phyloP scores from a whole-genome alignment of 2,888 invertebrate genomes.

The Stictocephala bisonia region DNA sequence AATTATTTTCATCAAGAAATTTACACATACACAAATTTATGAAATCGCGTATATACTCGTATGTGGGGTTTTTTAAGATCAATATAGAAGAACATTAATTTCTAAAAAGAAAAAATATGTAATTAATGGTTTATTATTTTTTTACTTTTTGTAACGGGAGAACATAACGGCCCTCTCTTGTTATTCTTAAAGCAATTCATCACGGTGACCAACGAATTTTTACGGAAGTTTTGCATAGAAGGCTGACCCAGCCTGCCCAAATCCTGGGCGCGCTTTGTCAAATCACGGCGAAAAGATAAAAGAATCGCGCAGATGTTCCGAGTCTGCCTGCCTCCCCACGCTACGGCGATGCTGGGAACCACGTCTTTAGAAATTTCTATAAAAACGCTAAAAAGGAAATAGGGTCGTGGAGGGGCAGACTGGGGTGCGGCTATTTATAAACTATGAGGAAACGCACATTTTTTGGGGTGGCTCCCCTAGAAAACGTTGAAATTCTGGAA shows the following conservation, averaged over 20 bases:
- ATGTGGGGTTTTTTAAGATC: too few species aligned
- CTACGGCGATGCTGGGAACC: constrained; percentile 38
- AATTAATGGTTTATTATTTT: too few species aligned
- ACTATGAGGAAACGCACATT: constrained; percentile 48
- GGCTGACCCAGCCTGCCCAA: constrained; percentile 32
- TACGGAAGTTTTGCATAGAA: constrained; percentile 32
- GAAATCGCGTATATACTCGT: too few species aligned
- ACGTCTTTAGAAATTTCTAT: constrained; percentile 49
- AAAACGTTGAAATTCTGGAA: constrained; percentile 43
- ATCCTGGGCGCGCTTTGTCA: constrained; percentile 37
- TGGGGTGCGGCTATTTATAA: constrained; percentile 48
- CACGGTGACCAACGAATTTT: constrained; percentile 31
- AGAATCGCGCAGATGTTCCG: constrained; percentile 46
- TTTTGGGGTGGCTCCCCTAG: constrained; percentile 42
- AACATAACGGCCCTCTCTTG: too few species aligned
- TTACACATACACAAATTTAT: too few species aligned
- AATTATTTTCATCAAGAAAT: too few species aligned
- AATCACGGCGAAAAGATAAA: constrained; percentile 45
- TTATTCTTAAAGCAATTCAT: too few species aligned
- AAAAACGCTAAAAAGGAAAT: constrained; percentile 51
- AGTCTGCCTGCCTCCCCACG: constrained; percentile 18
- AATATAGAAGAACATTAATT: too few species aligned
- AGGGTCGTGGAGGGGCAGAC: constrained; percentile 46
- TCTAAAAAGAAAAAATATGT: too few species aligned
- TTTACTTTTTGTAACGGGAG: too few species aligned